A percentile compares a stretch with the other conserved stretches of the same genome.
These are phyloP conservation scores for Hyles vespertilio DNA, from an alignment of 1,140 invertebrate genomes.

Conservation along the genomic window DNA sequence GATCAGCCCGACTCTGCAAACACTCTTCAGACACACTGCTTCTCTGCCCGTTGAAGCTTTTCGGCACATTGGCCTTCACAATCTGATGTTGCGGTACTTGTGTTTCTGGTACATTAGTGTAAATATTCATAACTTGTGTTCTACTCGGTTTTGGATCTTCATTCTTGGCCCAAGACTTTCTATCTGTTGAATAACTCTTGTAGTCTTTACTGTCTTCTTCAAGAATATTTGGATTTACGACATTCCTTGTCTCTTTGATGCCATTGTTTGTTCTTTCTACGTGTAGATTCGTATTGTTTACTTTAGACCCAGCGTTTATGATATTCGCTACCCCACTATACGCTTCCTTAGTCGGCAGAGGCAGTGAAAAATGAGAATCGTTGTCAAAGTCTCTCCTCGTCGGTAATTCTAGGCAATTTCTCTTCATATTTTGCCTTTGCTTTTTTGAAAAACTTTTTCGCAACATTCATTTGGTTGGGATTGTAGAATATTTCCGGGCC, in stretches of 20 bases:
- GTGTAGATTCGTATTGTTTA: constrained; percentile 87
- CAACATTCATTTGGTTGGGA: constrained; percentile 93
- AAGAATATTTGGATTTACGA: constrained; percentile 78
- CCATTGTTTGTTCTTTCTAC: constrained; percentile 78
- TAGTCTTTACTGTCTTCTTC: constrained; percentile 76
- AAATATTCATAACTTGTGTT: constrained; percentile 82
- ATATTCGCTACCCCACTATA: constrained; percentile 79
- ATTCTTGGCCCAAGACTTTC: constrained; percentile 51
- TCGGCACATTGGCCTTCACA: constrained; percentile 60
- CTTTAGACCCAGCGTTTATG: constrained; percentile 82
- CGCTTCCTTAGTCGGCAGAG: constrained; percentile 73
- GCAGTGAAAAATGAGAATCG: constrained; percentile 76
- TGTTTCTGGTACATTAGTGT: constrained; percentile 83
- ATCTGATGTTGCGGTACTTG: constrained; percentile 79
- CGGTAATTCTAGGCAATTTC: constrained; percentile 84
- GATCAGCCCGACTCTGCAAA: constrained; percentile 58
- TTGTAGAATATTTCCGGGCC: constrained; percentile 92
- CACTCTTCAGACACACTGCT: constrained; percentile 66
- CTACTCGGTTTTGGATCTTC: constrained; percentile 61
- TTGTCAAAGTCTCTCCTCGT: constrained; percentile 80
- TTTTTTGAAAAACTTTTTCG: constrained; percentile 94
- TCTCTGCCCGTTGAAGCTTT: constrained; percentile 52
- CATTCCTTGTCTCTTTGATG: constrained; percentile 63
- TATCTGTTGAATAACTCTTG: constrained; percentile 67
- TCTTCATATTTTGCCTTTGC: constrained; percentile 85